Evolutionary conservation across 2,797 vertebrate species (phyloP), one percentile per base, ranked within the genome.

Genomic region (Ibycter americanus): DNA sequence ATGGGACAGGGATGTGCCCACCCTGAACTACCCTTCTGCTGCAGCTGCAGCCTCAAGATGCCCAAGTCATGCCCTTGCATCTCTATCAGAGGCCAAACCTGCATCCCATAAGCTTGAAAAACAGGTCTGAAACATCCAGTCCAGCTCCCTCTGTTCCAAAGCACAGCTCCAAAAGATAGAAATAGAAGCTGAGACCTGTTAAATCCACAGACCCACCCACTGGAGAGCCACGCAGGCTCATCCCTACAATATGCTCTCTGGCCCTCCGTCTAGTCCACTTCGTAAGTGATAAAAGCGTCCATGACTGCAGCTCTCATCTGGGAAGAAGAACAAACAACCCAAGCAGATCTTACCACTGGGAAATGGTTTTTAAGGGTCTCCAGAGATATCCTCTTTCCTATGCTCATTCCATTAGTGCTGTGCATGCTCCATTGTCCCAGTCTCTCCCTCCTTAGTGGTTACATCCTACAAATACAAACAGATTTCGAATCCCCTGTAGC

Each of bases 371-470:
- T 89, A 89, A 96, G 86, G 84, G 95, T 96, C 96, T 97, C 95
- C 92, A 73, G 95, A 97, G 95, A 94, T 83, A 91, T 52, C 78
- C 85, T 96, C 90, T 96, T 96, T 95, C 96, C 94, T 95, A 81
- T 32, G 87, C 95, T 97, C 89, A 96, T 97, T 97, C 96, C 96
- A 96, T 97, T 97, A 96, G 95, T 81, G 90, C 95, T 78, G 83
- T 96, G 88, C 93, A 92, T 84, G 95, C 95, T 90, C 96, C 94
- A 84, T 92, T 95, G 95, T 96, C 93, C 96, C 89, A 91, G 67
- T 52, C 95, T 96, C 93, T 96, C 83, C 95, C 92, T 92, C 94
- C 95, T 87, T 73, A 83, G 96, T 8, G 90, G 88, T 89, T 92
- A 92, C 87, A 93, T 91, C 90, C 96, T 93, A 87, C 88, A 73